Evolutionary conservation across 2,113 vertebrate genomes (phyloP).

Genomic region (Osmerus eperlanus): DNA sequence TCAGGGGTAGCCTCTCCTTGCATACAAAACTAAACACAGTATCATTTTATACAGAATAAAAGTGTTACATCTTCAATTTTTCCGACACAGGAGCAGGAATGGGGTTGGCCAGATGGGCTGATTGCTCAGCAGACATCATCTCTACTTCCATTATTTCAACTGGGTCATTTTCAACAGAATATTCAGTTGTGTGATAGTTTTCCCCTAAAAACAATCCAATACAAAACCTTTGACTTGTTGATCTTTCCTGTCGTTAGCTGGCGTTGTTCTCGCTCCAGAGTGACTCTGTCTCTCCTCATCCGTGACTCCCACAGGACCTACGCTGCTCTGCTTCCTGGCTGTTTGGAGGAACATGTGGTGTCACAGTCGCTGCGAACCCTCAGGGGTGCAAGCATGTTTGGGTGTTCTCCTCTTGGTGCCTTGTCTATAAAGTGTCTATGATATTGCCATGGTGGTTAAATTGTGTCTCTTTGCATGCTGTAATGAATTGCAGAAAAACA

Average conservation of each 20-base stretch:
- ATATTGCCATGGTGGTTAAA: background rate
- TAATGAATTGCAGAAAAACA: no score
- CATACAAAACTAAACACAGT: no score
- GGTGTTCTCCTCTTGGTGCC: constrained; percentile 6
- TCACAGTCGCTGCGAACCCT: constrained; percentile 32
- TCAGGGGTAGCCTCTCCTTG: no score
- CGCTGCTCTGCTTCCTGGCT: constrained; percentile 46
- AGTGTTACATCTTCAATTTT: no score
- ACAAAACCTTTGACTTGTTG: background rate
- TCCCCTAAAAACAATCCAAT: no score
- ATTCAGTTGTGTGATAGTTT: no score
- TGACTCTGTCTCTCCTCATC: constrained; percentile 13
- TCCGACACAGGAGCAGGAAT: background rate
- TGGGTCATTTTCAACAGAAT: no score
- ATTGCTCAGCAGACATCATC: no score
- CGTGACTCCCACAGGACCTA: constrained; percentile 36
- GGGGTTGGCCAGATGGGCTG: no score
- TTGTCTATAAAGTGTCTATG: constrained; percentile 39
- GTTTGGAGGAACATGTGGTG: constrained; percentile 26
- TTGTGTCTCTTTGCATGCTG: no score
- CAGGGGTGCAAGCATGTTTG: constrained; percentile 15
- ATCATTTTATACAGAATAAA: no score
- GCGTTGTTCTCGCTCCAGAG: constrained; percentile 11
- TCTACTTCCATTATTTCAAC: no score
- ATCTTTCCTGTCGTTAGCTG: constrained; percentile 29